These are phyloP conservation scores for Oligia fasciuncula DNA, from an alignment of 2,888 invertebrate genomes.

Conservation along the genomic window DNA sequence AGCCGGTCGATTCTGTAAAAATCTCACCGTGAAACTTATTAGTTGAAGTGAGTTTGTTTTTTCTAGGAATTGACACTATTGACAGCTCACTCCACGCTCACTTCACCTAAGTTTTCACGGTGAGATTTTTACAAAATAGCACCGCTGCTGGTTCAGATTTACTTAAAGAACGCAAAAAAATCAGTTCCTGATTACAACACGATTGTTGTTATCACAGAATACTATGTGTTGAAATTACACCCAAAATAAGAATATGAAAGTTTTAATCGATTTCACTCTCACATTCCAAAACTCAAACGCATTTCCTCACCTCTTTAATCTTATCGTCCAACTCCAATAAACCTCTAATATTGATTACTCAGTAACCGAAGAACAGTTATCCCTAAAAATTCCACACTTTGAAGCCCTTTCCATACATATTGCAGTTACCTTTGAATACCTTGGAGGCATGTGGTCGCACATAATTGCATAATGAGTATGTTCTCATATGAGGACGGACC, in stretches of 20 bases:
- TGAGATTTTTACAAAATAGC: no score
- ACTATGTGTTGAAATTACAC: no score
- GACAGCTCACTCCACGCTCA: no score
- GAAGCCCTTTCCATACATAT: conserved; percentile 56
- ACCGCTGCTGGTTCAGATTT: background rate
- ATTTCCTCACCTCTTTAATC: conserved; percentile 17
- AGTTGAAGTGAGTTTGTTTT: no score
- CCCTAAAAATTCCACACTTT: conserved; percentile 56
- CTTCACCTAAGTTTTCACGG: no score
- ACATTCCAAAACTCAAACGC: conserved; percentile 7
- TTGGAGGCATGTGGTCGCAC: conserved; percentile 47
- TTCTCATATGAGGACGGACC: conserved; percentile 56
- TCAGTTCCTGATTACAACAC: no score
- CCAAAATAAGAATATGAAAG: no score
- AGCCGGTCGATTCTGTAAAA: no score
- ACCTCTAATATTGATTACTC: conserved; percentile 9
- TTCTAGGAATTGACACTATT: no score
- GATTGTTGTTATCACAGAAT: no score
- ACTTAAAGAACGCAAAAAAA: no score
- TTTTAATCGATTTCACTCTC: conserved; percentile 6
- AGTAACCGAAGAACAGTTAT: conserved; percentile 53
- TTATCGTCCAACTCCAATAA: conserved; percentile 1
- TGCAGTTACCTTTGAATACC: conserved; percentile 47
- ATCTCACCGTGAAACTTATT: no score
- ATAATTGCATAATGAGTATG: conserved; percentile 74